These are phyloP conservation scores for Marronus borbonicus DNA, from an alignment of 2,888 invertebrate species.

Conservation along the genomic window DNA sequence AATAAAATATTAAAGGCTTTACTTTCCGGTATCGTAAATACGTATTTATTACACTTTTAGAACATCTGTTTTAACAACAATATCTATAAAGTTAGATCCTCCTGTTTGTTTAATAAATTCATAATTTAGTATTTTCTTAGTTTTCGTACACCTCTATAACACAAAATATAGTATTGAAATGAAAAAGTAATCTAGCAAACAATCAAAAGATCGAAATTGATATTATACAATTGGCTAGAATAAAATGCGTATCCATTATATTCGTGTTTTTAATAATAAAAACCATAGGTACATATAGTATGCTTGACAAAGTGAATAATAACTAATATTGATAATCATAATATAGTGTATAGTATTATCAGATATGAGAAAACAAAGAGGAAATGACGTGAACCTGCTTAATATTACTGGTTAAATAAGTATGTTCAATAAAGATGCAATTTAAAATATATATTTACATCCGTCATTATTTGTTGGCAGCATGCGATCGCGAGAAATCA, in stretches of 20 bases:
- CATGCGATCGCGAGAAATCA: constrained; percentile 12
- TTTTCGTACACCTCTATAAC: neutral
- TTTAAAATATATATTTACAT: constrained; percentile 41
- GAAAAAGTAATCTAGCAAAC: constrained; percentile 8
- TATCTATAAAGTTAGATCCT: neutral
- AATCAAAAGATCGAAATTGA: neutral
- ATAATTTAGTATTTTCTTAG: neutral
- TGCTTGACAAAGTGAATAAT: constrained; percentile 23
- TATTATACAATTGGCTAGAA: constrained; percentile 29
- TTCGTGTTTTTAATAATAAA: constrained; percentile 31
- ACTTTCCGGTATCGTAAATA: neutral
- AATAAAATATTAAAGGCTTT: neutral
- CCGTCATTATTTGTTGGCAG: constrained; percentile 15
- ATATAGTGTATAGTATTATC: constrained; percentile 14
- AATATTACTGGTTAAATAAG: neutral
- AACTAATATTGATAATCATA: constrained; percentile 24
- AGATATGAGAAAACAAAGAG: constrained; percentile 6
- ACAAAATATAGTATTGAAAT: constrained; percentile 16
- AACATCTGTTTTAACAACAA: neutral
- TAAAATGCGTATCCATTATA: constrained; percentile 32
- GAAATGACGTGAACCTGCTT: neutral
- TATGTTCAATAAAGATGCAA: neutral
- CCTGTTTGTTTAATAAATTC: constrained; percentile 7
- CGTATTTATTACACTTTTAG: neutral
- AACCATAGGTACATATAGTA: constrained; percentile 40